Conservation (phyloP, 1,140 invertebrate genomes). For the Antheraea mylitta region DNA sequence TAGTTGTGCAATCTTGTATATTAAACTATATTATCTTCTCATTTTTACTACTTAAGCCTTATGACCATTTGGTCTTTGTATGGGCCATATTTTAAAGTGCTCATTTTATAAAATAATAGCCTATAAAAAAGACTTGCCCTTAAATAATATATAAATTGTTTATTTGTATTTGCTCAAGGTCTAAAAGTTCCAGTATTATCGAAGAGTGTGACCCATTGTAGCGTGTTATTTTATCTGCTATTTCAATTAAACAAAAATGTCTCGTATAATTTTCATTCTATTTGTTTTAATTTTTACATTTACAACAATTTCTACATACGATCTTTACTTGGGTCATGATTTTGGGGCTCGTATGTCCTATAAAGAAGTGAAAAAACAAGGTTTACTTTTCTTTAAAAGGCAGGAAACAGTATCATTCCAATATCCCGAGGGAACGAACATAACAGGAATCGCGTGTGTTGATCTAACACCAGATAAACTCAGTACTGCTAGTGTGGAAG, state of each 20-base stretch:
- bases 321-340: conserved; percentile 19
- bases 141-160: conserved; percentile 9
- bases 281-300: background rate
- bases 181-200: conserved; percentile 7
- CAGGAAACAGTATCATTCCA: conserved; percentile 20
- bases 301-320: conserved; percentile 9
- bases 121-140: background rate
- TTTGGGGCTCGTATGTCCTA: conserved; percentile 32
- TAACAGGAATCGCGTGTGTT: conserved; percentile 37
- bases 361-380: conserved; percentile 33
- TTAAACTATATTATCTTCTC: too few species aligned
- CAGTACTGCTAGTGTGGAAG: conserved; percentile 21
- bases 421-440: conserved; percentile 38
- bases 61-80: too few species aligned
- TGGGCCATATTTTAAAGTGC: too few species aligned
- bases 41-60: too few species aligned
- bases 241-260: background rate
- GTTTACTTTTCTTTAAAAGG: conserved; percentile 37
- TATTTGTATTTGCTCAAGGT: conserved; percentile 7
- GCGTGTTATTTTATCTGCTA: conserved; percentile 10
- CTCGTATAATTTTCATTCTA: background rate
- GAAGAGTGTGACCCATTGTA: background rate
- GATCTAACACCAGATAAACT: conserved; percentile 34
- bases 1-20: too few species aligned
- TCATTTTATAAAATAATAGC: too few species aligned